Base-by-base conservation (phyloP, 1,140 invertebrate genomes). In the Scaptomyza graminum region DNA sequence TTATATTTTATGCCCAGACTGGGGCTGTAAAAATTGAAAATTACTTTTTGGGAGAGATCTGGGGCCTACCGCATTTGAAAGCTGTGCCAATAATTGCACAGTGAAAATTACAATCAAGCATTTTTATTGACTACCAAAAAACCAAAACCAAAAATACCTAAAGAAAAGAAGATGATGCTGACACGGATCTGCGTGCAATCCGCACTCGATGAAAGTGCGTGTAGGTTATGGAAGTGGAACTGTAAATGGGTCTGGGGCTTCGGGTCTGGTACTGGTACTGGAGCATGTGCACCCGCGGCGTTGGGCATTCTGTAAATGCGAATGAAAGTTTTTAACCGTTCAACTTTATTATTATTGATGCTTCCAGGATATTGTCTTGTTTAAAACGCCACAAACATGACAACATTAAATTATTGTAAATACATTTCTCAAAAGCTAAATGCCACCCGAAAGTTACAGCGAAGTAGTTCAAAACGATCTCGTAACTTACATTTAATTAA, bases 11-110 rank as follows among this genome's bases (percentile, higher is more conserved):
- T 84, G 82, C 70, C 18, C 28, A 37, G 43, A 62, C 22, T 78
- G 52, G 46, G 80, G 84, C 76, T 88, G 68, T 87, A 83, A 87
- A 87, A 87, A 87, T 87, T 88, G 83, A 87, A 87, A 87, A 87
- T 87, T 88, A 88, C 83, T 76, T 87, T 11, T 12, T 13, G 44
- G 13, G 16, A 41, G 39, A 54, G 46, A 59, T 16, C 43, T 31
- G 37, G 46, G 68, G 60, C 69, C 80, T 79, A 79, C 81, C 80
- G 76, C 81, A 84, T 85, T 87, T 87, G 79, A 88, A 79, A 82
- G 84, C 79, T 83, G 79, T 83, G 79, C 72, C 83, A 83, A 87
- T 87, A 87, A 87, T 87, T 87, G 84, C 76, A 79, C 50, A 74
- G 76, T 68, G 72, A 83, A 88, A 87, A 88, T 89, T 83, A 83